Conservation (phyloP, 2,797 vertebrate species). For the Macroramphosus scolopax region DNA sequence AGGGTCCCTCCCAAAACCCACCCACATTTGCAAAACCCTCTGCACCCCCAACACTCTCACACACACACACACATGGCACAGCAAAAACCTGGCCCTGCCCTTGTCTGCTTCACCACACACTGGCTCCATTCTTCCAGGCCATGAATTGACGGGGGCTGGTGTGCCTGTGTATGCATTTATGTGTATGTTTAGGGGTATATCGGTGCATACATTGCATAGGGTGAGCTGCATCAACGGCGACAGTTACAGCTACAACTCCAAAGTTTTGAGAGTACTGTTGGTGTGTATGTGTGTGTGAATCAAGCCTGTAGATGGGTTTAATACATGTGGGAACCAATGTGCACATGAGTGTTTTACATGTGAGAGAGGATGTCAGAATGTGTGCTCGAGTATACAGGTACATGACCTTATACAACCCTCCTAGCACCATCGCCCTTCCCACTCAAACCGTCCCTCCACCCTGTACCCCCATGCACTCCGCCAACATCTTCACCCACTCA, state of each 20-base stretch:
- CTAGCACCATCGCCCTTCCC: no score
- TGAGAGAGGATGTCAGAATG: no score
- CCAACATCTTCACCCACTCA: constrained; percentile 24
- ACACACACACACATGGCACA: constrained; percentile 34
- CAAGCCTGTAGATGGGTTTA: constrained; percentile 46
- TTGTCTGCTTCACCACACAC: constrained; percentile 69
- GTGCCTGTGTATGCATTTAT: constrained; percentile 45
- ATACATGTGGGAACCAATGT: constrained; percentile 46
- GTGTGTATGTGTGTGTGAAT: constrained; percentile 36
- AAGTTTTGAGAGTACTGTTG: no score
- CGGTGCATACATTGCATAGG: constrained; percentile 32
- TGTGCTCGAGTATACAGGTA: no score
- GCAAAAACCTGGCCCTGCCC: constrained; percentile 66
- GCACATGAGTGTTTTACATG: constrained; percentile 40
- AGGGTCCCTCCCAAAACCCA: constrained; percentile 66
- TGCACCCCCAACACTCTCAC: constrained; percentile 40
- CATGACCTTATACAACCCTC: no score
- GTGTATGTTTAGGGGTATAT: constrained; percentile 42
- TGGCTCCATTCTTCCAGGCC: constrained; percentile 73
- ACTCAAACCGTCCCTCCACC: constrained; percentile 11
- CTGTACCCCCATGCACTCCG: constrained; percentile 12
- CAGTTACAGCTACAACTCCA: no score
- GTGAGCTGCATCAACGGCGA: constrained; percentile 25
- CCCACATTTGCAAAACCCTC: constrained; percentile 64
- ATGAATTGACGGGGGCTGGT: constrained; percentile 50